phyloP scores from a whole-genome alignment of 2,888 invertebrate species.

The Xestia xanthographa region DNA sequence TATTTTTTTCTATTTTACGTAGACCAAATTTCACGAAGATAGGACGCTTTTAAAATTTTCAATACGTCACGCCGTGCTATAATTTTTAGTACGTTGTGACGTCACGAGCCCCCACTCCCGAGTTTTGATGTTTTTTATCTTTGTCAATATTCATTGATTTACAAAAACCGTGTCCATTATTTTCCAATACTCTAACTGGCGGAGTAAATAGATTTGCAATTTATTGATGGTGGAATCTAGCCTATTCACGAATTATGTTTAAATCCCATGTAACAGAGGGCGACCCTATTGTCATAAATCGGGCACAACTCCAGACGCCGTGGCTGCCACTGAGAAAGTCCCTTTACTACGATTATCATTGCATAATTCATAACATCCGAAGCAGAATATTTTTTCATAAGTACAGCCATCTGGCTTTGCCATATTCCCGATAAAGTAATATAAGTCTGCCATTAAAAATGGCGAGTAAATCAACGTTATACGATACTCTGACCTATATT shows the following conservation, averaged over 20 bases:
- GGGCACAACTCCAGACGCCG: not conserved
- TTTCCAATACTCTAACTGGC: too few species aligned
- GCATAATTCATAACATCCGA: not conserved
- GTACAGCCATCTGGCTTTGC: not conserved
- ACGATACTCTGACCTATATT: conserved; percentile 20
- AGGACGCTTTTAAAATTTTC: too few species aligned
- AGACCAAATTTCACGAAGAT: too few species aligned
- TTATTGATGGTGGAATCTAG: too few species aligned
- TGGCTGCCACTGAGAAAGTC: not conserved
- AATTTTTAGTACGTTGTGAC: too few species aligned
- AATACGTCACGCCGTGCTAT: too few species aligned
- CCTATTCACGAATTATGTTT: not conserved
- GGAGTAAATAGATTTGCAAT: too few species aligned
- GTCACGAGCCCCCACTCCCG: too few species aligned
- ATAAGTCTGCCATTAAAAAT: conserved; percentile 19
- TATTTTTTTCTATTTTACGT: too few species aligned
- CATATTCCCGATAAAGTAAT: conserved; percentile 11
- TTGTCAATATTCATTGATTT: too few species aligned
- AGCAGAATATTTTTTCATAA: not conserved
- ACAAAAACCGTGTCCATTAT: too few species aligned
- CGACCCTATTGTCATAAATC: not conserved
- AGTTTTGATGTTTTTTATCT: too few species aligned
- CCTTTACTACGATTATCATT: not conserved
- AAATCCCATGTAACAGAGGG: not conserved
- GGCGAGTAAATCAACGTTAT: conserved; percentile 8